A percentile compares a stretch with the other conserved stretches of the same genome.
Evolutionary conservation across 1,140 invertebrate genomes (phyloP).

Genomic region (Drosophila kohkoa): DNA sequence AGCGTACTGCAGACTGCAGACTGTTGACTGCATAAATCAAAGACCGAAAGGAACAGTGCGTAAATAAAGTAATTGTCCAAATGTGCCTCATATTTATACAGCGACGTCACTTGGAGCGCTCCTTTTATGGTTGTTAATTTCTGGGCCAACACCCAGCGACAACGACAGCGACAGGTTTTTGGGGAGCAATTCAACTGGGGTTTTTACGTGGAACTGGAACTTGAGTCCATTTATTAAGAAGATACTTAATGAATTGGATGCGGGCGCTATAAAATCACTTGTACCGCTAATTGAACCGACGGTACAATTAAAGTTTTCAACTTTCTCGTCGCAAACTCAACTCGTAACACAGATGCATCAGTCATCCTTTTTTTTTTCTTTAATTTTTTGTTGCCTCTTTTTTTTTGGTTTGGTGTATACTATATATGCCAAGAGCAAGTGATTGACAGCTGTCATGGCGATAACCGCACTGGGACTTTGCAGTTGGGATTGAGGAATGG

Average conservation of each 20-base stretch:
- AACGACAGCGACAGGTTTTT: constrained; percentile 45
- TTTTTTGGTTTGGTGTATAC: constrained; percentile 4
- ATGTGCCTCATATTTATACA: constrained; percentile 27
- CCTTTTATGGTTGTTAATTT: constrained; percentile 68
- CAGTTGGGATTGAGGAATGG: constrained; percentile 12
- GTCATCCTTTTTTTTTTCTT: constrained; percentile 6
- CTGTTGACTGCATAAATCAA: constrained; percentile 61
- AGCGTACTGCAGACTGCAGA: constrained; percentile 1
- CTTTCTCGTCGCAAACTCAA: constrained; percentile 52
- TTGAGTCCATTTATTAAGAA: constrained; percentile 34
- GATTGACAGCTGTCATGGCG: constrained; percentile 80
- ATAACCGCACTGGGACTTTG: constrained; percentile 76
- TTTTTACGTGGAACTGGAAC: not conserved
- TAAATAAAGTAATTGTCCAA: constrained; percentile 79
- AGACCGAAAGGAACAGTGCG: constrained; percentile 63
- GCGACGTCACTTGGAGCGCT: constrained; percentile 27
- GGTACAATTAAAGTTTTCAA: constrained; percentile 65
- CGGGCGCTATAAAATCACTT: constrained; percentile 81
- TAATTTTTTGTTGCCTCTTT: constrained; percentile 24
- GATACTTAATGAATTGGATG: constrained; percentile 40
- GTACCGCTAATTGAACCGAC: constrained; percentile 72
- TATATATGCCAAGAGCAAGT: constrained; percentile 7
- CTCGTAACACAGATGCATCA: constrained; percentile 30
- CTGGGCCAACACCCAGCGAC: constrained; percentile 68
- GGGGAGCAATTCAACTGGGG: constrained; percentile 23